phyloP scores from a whole-genome alignment of 2,113 vertebrate genomes.

The Crypturellus undulatus region DNA sequence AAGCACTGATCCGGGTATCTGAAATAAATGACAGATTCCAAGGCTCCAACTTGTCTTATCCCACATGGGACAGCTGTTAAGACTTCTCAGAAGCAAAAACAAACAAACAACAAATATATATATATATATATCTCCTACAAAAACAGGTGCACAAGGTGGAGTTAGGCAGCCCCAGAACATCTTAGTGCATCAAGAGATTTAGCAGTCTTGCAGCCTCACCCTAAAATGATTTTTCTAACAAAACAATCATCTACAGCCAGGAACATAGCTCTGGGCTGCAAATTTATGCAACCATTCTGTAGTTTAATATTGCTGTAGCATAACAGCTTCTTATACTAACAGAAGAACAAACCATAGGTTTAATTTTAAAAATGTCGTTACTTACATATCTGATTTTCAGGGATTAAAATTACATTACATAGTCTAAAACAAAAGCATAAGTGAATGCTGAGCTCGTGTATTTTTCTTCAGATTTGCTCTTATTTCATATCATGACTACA shows the following conservation, averaged over 20 bases:
- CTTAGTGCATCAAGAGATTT: background rate
- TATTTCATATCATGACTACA: background rate
- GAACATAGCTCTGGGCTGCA: background rate
- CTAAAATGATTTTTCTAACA: background rate
- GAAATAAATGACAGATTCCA: slow-evolving; percentile 37
- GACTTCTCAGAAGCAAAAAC: background rate
- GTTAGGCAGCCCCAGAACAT: background rate
- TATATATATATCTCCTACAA: background rate
- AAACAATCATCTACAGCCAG: background rate
- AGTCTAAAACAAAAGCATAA: background rate
- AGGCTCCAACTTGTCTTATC: background rate
- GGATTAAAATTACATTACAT: background rate
- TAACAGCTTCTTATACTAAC: background rate
- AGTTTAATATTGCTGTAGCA: background rate
- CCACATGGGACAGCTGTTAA: background rate
- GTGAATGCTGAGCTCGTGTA: background rate
- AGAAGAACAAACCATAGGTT: background rate
- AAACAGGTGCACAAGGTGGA: background rate
- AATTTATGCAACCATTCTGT: background rate
- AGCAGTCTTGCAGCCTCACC: background rate
- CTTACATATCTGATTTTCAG: background rate
- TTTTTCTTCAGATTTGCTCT: background rate
- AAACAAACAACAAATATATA: rapidly evolving
- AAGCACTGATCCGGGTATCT: slow-evolving; percentile 8
- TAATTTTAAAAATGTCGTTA: slow-evolving; percentile 8